These are phyloP conservation scores for Drosophila cracens DNA, from an alignment of 2,888 invertebrate genomes.

Conservation along the genomic window DNA sequence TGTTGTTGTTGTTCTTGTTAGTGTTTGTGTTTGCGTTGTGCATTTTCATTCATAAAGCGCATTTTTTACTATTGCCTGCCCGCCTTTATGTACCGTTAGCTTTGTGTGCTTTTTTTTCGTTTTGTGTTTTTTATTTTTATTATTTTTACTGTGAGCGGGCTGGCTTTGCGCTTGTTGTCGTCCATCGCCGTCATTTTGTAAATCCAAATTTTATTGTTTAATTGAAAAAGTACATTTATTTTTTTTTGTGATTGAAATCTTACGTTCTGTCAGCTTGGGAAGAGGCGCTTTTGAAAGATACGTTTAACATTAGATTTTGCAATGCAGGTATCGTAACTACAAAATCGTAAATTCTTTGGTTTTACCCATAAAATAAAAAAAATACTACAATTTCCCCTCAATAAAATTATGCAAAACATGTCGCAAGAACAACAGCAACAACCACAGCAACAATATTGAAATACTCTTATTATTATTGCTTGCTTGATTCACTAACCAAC, in stretches of 20 bases:
- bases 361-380: conserved; percentile 36
- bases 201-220: conserved; percentile 1
- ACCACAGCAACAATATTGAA: conserved; percentile 8
- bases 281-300: not conserved
- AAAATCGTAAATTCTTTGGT: conserved; percentile 33
- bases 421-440: conserved; percentile 26
- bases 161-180: conserved; percentile 5
- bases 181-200: not conserved
- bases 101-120: not conserved
- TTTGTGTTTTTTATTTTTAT: not conserved
- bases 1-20: conserved; percentile 17
- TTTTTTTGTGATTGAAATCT: conserved; percentile 5
- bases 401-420: conserved; percentile 69
- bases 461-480: conserved; percentile 41
- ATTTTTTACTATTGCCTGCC: conserved; percentile 32
- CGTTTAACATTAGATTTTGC: conserved; percentile 33
- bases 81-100: conserved; percentile 30
- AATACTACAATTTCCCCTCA: conserved; percentile 1
- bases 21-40: conserved; percentile 43
- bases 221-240: not conserved
- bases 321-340: conserved; percentile 58
- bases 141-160: not conserved
- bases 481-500: conserved; percentile 20
- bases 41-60: conserved; percentile 78
- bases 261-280: not conserved